These are phyloP conservation scores for Anastrepha obliqua DNA, from an alignment of 1,140 invertebrate species.

Conservation along the genomic window DNA sequence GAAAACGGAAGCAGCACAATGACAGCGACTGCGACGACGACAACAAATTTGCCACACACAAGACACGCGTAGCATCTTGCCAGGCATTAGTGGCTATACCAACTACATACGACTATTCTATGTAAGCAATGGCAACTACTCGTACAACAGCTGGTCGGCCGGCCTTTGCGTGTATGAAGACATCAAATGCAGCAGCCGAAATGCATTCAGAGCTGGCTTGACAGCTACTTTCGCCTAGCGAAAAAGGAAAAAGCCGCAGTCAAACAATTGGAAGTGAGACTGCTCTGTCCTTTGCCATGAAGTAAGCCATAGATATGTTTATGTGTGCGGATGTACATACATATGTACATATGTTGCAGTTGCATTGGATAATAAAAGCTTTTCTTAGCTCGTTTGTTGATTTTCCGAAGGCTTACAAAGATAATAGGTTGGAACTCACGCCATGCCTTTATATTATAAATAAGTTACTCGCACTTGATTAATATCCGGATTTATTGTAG, in stretches of 20 bases:
- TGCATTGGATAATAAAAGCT: not conserved
- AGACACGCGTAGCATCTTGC: conserved; percentile 35
- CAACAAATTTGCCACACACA: conserved; percentile 52
- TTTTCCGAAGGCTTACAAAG: not conserved
- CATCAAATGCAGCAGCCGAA: conserved; percentile 33
- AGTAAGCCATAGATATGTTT: not conserved
- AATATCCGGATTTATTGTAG: too few relatives aligned
- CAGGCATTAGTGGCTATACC: not conserved
- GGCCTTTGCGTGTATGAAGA: not conserved
- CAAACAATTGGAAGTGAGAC: conserved; percentile 2
- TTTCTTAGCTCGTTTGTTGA: not conserved
- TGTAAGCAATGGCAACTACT: not conserved
- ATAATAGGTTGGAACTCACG: too few relatives aligned
- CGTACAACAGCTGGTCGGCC: not conserved
- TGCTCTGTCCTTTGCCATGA: not conserved
- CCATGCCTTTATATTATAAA: too few relatives aligned
- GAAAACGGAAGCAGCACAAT: conserved; percentile 39
- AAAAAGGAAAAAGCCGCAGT: not conserved
- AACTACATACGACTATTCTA: not conserved
- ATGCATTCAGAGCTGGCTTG: not conserved
- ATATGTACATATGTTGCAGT: not conserved
- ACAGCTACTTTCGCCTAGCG: not conserved
- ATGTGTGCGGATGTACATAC: not conserved
- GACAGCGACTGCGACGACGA: not conserved
- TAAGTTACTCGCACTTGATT: too few relatives aligned